Conservation (phyloP, 2,888 invertebrate genomes). For the Lypha dubia region DNA sequence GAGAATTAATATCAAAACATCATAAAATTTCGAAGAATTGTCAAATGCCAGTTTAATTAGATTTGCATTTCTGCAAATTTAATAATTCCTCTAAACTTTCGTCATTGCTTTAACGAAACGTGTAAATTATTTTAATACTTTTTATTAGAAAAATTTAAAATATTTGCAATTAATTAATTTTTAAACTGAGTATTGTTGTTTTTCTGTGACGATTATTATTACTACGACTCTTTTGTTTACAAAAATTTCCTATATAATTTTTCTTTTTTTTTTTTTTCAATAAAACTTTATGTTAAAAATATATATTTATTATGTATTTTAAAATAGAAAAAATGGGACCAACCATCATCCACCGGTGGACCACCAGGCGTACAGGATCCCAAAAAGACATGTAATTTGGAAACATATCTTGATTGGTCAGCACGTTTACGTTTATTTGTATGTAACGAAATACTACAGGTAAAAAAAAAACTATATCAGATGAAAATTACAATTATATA, state of each 20-base stretch:
- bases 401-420: conserved; percentile 83
- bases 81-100: too few relatives aligned
- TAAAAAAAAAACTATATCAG: conserved; percentile 59
- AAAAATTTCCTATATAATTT: not conserved
- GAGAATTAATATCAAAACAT: too few relatives aligned
- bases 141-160: too few relatives aligned
- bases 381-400: conserved; percentile 83
- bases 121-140: too few relatives aligned
- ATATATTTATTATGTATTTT: conserved; percentile 9
- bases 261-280: not conserved
- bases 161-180: conserved; percentile 42
- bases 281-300: conserved; percentile 1
- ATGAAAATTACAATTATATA: conserved; percentile 6
- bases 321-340: conserved; percentile 80
- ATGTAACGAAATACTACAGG: conserved; percentile 83
- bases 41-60: too few relatives aligned
- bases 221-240: conserved; percentile 31
- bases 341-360: conserved; percentile 80
- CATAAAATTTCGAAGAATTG: too few relatives aligned
- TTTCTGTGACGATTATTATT: too few relatives aligned
- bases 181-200: too few relatives aligned
- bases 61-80: too few relatives aligned
- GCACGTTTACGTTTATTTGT: conserved; percentile 82
- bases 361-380: conserved; percentile 81
- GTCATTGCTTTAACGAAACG: too few relatives aligned